These are phyloP conservation scores for Goniozus legneri DNA, from an alignment of 1,140 invertebrate species.

Conservation along the genomic window DNA sequence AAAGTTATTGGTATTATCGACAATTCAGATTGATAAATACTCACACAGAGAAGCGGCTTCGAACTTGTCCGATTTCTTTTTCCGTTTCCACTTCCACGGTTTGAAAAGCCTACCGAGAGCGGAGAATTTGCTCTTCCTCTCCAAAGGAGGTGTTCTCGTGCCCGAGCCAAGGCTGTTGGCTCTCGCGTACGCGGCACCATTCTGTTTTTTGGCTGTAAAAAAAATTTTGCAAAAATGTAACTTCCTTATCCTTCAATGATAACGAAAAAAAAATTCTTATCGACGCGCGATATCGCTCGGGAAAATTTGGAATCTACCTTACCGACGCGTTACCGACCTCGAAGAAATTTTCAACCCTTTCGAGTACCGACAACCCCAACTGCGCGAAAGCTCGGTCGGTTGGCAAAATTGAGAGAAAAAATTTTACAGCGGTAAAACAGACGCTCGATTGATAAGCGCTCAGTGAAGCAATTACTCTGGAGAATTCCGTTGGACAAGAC, in stretches of 20 bases:
- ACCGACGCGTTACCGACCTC: too few relatives aligned
- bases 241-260: neutral
- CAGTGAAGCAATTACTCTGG: too few relatives aligned
- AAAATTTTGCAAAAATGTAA: constrained; percentile 34
- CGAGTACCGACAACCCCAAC: too few relatives aligned
- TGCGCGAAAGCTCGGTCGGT: too few relatives aligned
- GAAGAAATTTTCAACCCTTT: too few relatives aligned
- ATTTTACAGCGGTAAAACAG: too few relatives aligned
- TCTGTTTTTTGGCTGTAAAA: constrained; percentile 87
- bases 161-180: constrained; percentile 82
- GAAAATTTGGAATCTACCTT: too few relatives aligned
- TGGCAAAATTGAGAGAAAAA: too few relatives aligned
- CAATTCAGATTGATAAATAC: too few relatives aligned
- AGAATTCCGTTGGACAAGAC: too few relatives aligned
- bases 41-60: constrained; percentile 93
- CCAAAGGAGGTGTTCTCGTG: constrained; percentile 72
- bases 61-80: constrained; percentile 98
- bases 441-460: too few relatives aligned
- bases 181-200: constrained; percentile 81
- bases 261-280: constrained; percentile 2
- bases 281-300: constrained; percentile 2
- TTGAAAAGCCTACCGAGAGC: constrained; percentile 92
- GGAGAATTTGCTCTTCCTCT: constrained; percentile 89
- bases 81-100: constrained; percentile 98
- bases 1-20: too few relatives aligned